A percentile compares a stretch with the other conserved stretches of the same genome.
Conservation (phyloP, 2,113 vertebrate species). For the Bothrops jararaca region DNA sequence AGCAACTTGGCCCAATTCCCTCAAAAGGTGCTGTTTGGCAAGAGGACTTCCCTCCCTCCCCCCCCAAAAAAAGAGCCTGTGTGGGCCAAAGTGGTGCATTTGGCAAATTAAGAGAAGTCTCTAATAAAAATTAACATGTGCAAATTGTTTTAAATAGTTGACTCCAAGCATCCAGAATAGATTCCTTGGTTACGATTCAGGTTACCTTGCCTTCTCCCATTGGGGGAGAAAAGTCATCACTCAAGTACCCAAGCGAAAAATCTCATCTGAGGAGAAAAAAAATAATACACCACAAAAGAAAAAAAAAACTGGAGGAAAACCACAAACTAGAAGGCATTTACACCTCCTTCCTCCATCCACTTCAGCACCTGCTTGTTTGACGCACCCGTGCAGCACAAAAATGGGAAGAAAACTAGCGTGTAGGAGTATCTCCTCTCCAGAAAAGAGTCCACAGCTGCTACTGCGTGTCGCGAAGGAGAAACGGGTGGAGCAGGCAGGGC, state of each 20-base stretch:
- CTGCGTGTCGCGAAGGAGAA: slow-evolving; percentile 42
- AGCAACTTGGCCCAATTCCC: slow-evolving; percentile 14
- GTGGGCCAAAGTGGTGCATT: slow-evolving; percentile 61
- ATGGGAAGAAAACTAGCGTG: slow-evolving; percentile 47
- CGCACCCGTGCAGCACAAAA: slow-evolving; percentile 69
- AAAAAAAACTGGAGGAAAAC: slow-evolving; percentile 21
- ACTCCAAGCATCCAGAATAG: slow-evolving; percentile 67
- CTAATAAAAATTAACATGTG: slow-evolving; percentile 75
- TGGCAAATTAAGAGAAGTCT: slow-evolving; percentile 66
- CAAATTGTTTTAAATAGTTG: slow-evolving; percentile 75
- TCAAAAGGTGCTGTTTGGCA: slow-evolving; percentile 31
- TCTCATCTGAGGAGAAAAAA: slow-evolving; percentile 60
- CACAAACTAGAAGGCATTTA: slow-evolving; percentile 59
- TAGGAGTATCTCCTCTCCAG: slow-evolving; percentile 53
- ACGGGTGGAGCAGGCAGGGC: slow-evolving; percentile 46
- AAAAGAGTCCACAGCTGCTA: slow-evolving; percentile 50
- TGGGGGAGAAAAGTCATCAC: slow-evolving; percentile 46
- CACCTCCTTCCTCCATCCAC: slow-evolving; percentile 70
- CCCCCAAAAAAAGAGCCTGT: slow-evolving; percentile 31
- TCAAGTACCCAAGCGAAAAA: slow-evolving; percentile 67
- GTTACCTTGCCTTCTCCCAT: slow-evolving; percentile 46
- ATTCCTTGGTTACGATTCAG: slow-evolving; percentile 61
- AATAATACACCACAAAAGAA: slow-evolving; percentile 64
- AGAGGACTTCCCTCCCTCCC: background rate
- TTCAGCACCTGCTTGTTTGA: slow-evolving; percentile 66